These are phyloP conservation scores for Schizotus pectinicornis DNA, from an alignment of 2,888 invertebrate species.

Conservation along the genomic window DNA sequence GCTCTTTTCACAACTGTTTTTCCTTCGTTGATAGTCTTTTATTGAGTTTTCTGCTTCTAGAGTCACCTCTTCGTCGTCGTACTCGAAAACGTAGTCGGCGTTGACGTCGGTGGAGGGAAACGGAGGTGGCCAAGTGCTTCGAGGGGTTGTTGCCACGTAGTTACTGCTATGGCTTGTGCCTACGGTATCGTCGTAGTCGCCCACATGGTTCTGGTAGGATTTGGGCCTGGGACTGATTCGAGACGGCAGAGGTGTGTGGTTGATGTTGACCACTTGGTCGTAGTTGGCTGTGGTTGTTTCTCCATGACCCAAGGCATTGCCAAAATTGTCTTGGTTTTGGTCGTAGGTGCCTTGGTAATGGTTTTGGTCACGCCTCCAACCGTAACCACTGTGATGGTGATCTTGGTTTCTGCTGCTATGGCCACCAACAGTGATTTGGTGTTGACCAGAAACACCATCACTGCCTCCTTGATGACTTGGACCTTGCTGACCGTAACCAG, in stretches of 20 bases:
- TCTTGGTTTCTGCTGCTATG: background rate
- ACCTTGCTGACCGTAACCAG: background rate
- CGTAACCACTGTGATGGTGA: background rate
- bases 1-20: slow-evolving; percentile 44
- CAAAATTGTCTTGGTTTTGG: slow-evolving; percentile 1
- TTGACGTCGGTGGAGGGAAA: slow-evolving; percentile 49
- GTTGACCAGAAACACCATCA: background rate
- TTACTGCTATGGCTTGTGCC: slow-evolving; percentile 10
- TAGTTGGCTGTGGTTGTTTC: slow-evolving; percentile 9
- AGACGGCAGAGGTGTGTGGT: slow-evolving; percentile 1
- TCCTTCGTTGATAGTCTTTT: slow-evolving; percentile 37
- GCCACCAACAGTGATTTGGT: background rate
- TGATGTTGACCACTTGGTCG: slow-evolving; percentile 23
- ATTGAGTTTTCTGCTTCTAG: slow-evolving; percentile 40
- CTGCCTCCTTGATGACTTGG: background rate
- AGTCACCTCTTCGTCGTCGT: slow-evolving; percentile 45
- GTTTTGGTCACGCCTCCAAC: background rate
- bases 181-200: slow-evolving; percentile 16
- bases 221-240: background rate
- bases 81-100: slow-evolving; percentile 53
- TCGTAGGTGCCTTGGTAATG: background rate
- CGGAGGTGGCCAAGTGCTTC: slow-evolving; percentile 44
- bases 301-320: too few species aligned
- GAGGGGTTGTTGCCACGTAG: slow-evolving; percentile 29
- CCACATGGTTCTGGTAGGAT: too few species aligned